Base-by-base conservation (phyloP, 2,797 vertebrate genomes). In the Ceyx erithaca region DNA sequence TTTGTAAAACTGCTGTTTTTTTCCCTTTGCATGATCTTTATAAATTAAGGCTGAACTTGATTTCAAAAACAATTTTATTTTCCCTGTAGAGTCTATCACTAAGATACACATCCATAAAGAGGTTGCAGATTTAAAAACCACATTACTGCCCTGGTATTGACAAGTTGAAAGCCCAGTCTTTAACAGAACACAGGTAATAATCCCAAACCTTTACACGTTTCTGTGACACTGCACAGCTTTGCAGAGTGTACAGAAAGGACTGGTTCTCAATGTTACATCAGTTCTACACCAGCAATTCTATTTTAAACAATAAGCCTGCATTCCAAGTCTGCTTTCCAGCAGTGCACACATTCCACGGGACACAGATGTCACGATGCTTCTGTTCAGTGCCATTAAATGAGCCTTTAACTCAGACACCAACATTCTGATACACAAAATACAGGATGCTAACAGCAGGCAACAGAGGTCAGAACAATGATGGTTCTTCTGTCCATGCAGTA, bases 311-410 rank as follows among this genome's bases (percentile, higher is more conserved):
- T 20, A 77, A 87, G 87, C 80, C 68, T 68, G 84, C 84, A 66
- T 63, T 90, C 94, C 80, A 79, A 91, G 80, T 75, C 85, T 22
- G 90, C 82, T 62, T 76, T 58, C 91, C 17, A 46, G 81, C 85
- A 82, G 64, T 3, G 64, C 91, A 87, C 86, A 63, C 88, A 76
- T 87, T 88, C 96, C 93, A 95, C 58, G 25, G 77, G 88, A 95
- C 48, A 95, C 91, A 83, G 15, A 94, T 78, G 95, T 90, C 91
- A 95, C 10, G 59, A 95, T 49, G 51, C 48, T 93, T 93, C 95
- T 93, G 93, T 96, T 96, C 63, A 62, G 20, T 71, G 92, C 96
- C 96, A 92, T 37, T 52, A 67, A 79, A 94, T 7, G 76, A 89
- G 87, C 66, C 83, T 93, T 92, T 77, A 78, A 80, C n/a, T 73